phyloP scores from a whole-genome alignment of 1,140 invertebrate genomes.

The Listronotus bonariensis region DNA sequence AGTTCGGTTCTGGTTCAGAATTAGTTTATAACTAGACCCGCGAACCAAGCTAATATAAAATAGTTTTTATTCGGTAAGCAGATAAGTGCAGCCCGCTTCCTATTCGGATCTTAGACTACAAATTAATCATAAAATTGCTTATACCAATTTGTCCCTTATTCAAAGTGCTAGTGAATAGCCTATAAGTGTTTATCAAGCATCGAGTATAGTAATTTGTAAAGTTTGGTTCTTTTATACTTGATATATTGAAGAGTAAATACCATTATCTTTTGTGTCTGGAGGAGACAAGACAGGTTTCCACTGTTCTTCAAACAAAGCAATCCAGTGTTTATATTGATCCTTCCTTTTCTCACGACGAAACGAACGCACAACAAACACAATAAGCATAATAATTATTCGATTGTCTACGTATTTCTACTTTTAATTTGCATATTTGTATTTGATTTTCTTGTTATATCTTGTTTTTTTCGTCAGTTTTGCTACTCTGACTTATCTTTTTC shows the following conservation, averaged over 20 bases:
- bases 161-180: too few relatives aligned
- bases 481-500: not conserved
- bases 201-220: conserved; percentile 37
- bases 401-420: conserved; percentile 23
- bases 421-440: conserved; percentile 17
- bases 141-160: too few relatives aligned
- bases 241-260: conserved; percentile 48
- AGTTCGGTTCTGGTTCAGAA: too few relatives aligned
- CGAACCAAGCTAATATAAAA: too few relatives aligned
- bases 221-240: conserved; percentile 41
- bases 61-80: too few relatives aligned
- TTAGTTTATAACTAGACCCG: too few relatives aligned
- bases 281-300: conserved; percentile 49
- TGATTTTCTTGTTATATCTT: conserved; percentile 6
- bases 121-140: too few relatives aligned
- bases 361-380: conserved; percentile 41
- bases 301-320: conserved; percentile 48
- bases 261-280: conserved; percentile 51
- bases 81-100: too few relatives aligned
- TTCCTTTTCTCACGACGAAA: conserved; percentile 46
- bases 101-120: too few relatives aligned
- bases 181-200: conserved; percentile 32
- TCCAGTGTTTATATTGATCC: conserved; percentile 49
- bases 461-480: not conserved
- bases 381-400: conserved; percentile 33